These are phyloP conservation scores for Conus betulinus DNA, from an alignment of 1,140 invertebrate genomes.

Conservation along the genomic window DNA sequence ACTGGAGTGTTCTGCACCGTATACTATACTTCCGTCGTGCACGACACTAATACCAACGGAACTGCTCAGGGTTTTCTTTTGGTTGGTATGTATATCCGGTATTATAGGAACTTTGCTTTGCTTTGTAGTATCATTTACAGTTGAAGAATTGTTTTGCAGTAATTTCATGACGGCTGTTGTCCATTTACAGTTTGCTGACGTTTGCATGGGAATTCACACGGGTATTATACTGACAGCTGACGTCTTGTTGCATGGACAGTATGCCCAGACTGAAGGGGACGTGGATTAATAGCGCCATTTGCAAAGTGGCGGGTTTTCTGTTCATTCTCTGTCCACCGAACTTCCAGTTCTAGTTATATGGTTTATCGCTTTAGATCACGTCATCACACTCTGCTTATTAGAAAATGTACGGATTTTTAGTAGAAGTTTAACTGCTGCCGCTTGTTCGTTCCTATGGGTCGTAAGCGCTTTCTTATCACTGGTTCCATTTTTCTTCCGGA, in stretches of 20 bases:
- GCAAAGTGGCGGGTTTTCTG: neutral
- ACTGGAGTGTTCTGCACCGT: slow-evolving; percentile 50
- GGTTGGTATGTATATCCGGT: slow-evolving; percentile 54
- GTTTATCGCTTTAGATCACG: neutral
- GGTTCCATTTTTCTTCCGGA: neutral
- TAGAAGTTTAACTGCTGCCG: neutral
- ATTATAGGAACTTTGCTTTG: slow-evolving; percentile 47
- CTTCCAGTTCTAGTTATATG: neutral
- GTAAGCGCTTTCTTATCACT: neutral
- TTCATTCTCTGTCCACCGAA: neutral
- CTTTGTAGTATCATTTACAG: neutral
- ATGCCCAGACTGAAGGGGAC: neutral
- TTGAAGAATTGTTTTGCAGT: neutral
- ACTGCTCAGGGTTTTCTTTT: slow-evolving; percentile 33
- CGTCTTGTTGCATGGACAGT: neutral
- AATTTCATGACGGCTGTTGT: neutral
- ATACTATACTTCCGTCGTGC: slow-evolving; percentile 57
- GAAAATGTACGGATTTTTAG: neutral
- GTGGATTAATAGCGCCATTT: neutral
- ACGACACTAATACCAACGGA: slow-evolving; percentile 48
- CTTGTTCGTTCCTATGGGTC: neutral
- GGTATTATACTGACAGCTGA: neutral
- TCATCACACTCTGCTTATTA: neutral
- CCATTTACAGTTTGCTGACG: neutral
- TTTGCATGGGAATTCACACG: neutral